Conservation (phyloP, 2,113 vertebrate species). For the Dicerorhinus sumatrensis region DNA sequence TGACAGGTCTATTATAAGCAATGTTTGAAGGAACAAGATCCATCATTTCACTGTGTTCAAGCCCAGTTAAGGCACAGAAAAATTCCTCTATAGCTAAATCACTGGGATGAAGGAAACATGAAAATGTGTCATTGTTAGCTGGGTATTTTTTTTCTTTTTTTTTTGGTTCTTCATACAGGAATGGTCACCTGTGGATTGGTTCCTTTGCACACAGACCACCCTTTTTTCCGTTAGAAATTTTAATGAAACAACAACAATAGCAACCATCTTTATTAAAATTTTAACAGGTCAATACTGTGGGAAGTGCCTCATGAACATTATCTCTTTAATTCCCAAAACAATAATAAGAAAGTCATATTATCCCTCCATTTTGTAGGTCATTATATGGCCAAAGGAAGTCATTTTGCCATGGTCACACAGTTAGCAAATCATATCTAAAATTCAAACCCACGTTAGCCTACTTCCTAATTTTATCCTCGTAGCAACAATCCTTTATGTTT, state of each 20-base stretch:
- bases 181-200: not conserved
- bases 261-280: not conserved
- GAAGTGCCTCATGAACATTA: not conserved
- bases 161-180: not conserved
- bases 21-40: not conserved
- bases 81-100: not conserved
- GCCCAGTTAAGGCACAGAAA: not conserved
- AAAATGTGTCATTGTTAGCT: not conserved
- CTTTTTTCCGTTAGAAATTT: not conserved
- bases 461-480: slow-evolving; percentile 23
- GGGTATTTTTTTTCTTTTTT: not conserved
- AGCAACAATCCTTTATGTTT: not conserved
- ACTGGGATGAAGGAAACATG: not conserved
- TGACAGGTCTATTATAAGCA: slow-evolving; percentile 52
- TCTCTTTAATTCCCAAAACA: not conserved
- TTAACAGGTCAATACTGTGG: not conserved
- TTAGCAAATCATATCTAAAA: not conserved
- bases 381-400: not conserved
- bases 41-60: slow-evolving; percentile 41
- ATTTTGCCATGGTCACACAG: not conserved
- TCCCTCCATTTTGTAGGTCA: not conserved
- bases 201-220: not conserved
- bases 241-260: not conserved
- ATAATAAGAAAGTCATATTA: not conserved
- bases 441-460: not conserved